Conservation (phyloP, 2,797 vertebrate species). For the Heliangelus exortis region DNA sequence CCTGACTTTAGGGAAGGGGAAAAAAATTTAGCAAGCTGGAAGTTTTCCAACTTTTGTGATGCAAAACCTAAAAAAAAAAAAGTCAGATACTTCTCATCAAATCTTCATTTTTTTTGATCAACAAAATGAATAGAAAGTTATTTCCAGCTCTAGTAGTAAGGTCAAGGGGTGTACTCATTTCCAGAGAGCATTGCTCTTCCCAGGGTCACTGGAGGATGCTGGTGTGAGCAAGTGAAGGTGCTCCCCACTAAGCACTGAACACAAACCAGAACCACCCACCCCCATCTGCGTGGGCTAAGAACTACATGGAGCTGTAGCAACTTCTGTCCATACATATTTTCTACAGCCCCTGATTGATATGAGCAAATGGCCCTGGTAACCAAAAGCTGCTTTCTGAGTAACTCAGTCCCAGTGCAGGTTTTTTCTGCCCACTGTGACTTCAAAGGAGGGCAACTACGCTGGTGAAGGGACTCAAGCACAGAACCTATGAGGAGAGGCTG, state of each 20-base stretch:
- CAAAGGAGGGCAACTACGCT: no score
- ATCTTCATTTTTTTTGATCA: constrained; percentile 46
- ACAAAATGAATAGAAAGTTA: constrained; percentile 50
- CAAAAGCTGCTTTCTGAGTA: neutral
- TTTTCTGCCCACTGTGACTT: neutral
- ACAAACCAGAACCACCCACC: neutral
- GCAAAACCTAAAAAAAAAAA: constrained; percentile 19
- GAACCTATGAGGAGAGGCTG: no score
- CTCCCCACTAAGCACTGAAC: rapidly evolving
- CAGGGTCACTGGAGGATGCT: neutral
- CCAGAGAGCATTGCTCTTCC: neutral
- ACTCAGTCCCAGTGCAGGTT: neutral
- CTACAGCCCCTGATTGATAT: neutral
- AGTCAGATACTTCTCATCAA: constrained; percentile 52
- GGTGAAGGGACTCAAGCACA: no score
- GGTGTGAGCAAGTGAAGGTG: neutral
- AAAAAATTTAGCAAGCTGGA: constrained; percentile 11
- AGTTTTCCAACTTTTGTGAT: constrained; percentile 32
- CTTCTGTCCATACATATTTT: neutral
- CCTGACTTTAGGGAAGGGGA: rapidly evolving
- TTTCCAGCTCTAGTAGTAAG: constrained; percentile 42
- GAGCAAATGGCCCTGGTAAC: neutral
- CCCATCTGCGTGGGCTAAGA: neutral
- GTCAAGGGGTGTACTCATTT: neutral
- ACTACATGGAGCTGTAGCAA: neutral